phyloP scores from a whole-genome alignment of 2,113 vertebrate species.

The Carlito syrichta region DNA sequence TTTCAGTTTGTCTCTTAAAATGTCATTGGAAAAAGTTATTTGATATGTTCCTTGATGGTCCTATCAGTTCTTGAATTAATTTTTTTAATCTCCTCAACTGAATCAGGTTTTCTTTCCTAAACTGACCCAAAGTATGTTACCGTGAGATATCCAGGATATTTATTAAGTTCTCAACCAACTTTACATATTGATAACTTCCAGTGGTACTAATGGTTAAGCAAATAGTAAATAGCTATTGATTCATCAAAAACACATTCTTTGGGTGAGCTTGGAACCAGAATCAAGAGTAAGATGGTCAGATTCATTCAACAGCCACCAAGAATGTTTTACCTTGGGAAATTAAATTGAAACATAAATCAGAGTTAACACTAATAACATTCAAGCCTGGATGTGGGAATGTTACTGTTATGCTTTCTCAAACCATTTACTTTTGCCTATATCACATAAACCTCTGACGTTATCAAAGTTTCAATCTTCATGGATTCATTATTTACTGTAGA shows the following conservation, averaged over 20 bases:
- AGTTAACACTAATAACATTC: neutral
- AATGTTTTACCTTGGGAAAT: constrained; percentile 8
- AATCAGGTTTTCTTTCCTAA: neutral
- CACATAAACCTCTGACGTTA: neutral
- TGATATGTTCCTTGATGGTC: neutral
- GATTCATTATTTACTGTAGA: neutral
- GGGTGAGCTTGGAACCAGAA: neutral
- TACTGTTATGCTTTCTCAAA: neutral
- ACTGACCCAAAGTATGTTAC: neutral
- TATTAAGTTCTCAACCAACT: constrained; percentile 32
- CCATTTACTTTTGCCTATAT: neutral
- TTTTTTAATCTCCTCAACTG: constrained; percentile 11
- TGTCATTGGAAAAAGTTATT: neutral
- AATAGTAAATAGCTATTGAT: neutral
- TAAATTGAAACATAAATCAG: neutral
- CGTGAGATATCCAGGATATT: constrained; percentile 4
- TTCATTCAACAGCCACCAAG: neutral
- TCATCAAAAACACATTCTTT: neutral
- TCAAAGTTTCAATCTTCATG: neutral
- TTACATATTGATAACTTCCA: constrained; percentile 44
- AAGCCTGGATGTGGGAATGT: neutral
- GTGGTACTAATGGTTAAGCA: neutral
- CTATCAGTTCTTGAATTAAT: neutral
- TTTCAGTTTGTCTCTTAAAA: neutral
- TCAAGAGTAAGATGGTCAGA: neutral